These are phyloP conservation scores for Choristoneura fumiferana DNA, from an alignment of 1,140 invertebrate genomes.

Conservation along the genomic window DNA sequence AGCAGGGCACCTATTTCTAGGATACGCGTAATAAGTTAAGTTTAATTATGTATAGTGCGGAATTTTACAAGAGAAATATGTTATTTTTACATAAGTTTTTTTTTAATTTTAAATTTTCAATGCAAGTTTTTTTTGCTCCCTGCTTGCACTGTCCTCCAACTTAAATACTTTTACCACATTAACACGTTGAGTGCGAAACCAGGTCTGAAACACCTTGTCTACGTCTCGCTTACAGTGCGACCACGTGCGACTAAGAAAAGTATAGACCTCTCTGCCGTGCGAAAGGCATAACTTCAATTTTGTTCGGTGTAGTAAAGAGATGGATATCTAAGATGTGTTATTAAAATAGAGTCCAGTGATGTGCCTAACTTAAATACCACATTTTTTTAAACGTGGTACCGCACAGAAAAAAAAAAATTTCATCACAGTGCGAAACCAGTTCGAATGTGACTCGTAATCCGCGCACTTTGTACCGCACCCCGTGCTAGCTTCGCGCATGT, in stretches of 20 bases:
- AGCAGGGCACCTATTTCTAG: too few species aligned
- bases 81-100: too few species aligned
- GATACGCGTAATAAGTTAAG: too few species aligned
- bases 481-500: slow-evolving; percentile 23
- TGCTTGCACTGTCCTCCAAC: too few species aligned
- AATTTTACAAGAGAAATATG: too few species aligned
- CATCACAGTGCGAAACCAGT: slow-evolving; percentile 23
- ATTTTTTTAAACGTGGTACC: neutral
- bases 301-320: slow-evolving; percentile 27
- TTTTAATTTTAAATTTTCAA: too few species aligned
- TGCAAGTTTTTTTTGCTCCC: too few species aligned
- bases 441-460: slow-evolving; percentile 23
- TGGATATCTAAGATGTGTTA: slow-evolving; percentile 25
- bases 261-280: slow-evolving; percentile 24
- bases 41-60: too few species aligned
- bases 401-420: slow-evolving; percentile 24
- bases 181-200: slow-evolving; percentile 23
- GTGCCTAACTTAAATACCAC: slow-evolving; percentile 11
- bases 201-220: slow-evolving; percentile 18
- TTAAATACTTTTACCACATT: too few species aligned
- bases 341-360: slow-evolving; percentile 15
- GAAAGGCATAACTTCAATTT: slow-evolving; percentile 22
- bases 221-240: too few species aligned
- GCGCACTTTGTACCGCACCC: slow-evolving; percentile 25
- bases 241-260: too few species aligned